Evolutionary conservation across 2,888 invertebrate species (phyloP).

Genomic region (Ormyrus labotus): DNA sequence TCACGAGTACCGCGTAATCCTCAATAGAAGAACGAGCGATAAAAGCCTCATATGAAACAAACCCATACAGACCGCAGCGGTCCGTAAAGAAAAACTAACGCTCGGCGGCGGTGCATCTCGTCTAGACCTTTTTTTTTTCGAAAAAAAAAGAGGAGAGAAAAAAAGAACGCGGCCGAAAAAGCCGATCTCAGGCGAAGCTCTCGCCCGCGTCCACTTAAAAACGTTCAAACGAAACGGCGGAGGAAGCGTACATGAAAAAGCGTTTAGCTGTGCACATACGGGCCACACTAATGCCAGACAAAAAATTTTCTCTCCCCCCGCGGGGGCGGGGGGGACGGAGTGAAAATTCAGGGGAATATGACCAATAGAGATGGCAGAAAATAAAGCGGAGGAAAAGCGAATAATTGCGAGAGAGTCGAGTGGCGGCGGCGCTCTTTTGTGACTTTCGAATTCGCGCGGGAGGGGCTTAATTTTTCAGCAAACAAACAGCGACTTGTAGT

Average conservation of each 20-base stretch:
- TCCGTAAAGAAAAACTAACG: conserved; percentile 23
- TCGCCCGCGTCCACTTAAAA: conserved; percentile 24
- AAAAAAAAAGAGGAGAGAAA: background rate
- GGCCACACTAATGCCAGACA: conserved; percentile 4
- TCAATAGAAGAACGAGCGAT: background rate
- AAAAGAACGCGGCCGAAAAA: conserved; percentile 27
- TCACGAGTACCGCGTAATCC: background rate
- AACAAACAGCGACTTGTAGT: conserved; percentile 44
- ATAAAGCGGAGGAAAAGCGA: conserved; percentile 9
- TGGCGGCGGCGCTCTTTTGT: conserved; percentile 35
- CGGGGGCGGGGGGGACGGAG: too few species aligned
- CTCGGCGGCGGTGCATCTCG: background rate
- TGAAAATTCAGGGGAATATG: conserved; percentile 3
- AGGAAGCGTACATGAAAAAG: conserved; percentile 53
- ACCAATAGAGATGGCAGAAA: conserved; percentile 5
- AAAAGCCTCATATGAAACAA: conserved; percentile 27
- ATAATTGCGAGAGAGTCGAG: conserved; percentile 33
- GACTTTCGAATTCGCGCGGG: background rate
- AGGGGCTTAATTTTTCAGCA: conserved; percentile 46
- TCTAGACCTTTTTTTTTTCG: conserved; percentile 16
- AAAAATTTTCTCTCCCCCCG: conserved; percentile 6
- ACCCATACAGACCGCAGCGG: background rate
- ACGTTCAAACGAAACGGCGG: conserved; percentile 29
- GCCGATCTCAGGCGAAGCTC: conserved; percentile 29
- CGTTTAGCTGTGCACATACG: conserved; percentile 53